Base-by-base conservation (phyloP, 1,140 invertebrate species). In the Drosophila saltans region DNA sequence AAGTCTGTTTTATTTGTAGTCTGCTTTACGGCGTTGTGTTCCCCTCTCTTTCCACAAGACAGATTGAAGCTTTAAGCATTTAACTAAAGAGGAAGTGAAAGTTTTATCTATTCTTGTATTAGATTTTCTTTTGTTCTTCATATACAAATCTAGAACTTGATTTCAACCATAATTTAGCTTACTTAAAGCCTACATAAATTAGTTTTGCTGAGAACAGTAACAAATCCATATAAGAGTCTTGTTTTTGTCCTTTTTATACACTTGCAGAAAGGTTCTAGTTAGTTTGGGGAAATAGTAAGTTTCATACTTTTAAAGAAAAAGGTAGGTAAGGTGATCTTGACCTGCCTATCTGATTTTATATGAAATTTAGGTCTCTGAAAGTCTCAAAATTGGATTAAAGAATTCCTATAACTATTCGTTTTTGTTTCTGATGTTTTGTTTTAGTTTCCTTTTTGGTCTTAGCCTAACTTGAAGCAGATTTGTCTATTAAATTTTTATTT, bases 161-260 rank as follows among this genome's bases (percentile, higher is more conserved):
- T 39, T 7, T 36, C 30, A 36, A 59, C 57, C 39, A 59, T 59
- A 39, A 59, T 59, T 59, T 24, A 59, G 57, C 36, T 33, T 59
- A 66, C 77, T 56, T 73, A 80, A 80, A 83, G 76, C 76, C 73
- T 74, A 84, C 77, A 84, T 80, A 84, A 84, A 81, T 84, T 81
- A 84, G 21, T 52, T 52, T 52, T 26, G 77, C 59, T 62, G 66
- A 30, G 72, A 30, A 58, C 69, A 78, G 74, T 74, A 84, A 78
- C 77, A 84, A 84, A 84, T 84, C 21, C 74, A 78, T 78, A 69
- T 72, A 78, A 78, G 74, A 75, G 69, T 72, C 65, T 36, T 66
- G 69, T 72, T 67, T 36, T 66, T 65, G 40, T 61, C 62, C 72
- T 24, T 24, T 48, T 74, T 64, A 40, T 11, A 40, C 10, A 40